Evolutionary conservation across 2,888 invertebrate species (phyloP).

Genomic region (Rhagium mordax): DNA sequence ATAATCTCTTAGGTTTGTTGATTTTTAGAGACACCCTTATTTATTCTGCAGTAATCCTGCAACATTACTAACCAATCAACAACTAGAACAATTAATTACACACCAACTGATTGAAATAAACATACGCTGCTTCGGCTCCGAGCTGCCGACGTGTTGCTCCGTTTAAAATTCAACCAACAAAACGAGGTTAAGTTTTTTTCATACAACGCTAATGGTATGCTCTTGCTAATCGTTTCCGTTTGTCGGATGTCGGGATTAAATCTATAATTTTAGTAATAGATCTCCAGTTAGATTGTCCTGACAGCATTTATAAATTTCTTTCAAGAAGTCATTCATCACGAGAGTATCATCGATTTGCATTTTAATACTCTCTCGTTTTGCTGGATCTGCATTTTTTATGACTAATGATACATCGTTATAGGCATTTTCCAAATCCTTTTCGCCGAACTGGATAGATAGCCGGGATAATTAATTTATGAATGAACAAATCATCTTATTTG

Average conservation of each 20-base stretch:
- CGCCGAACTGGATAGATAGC: background rate
- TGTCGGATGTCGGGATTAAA: slow-evolving; percentile 48
- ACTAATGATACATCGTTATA: slow-evolving; percentile 22
- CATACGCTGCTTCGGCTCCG: background rate
- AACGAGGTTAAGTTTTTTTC: too few species aligned
- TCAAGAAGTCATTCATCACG: slow-evolving; percentile 59
- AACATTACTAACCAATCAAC: background rate
- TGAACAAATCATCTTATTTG: too few species aligned
- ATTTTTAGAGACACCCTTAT: too few species aligned
- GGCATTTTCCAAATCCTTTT: background rate
- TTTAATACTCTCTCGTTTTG: slow-evolving; percentile 46
- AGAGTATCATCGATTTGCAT: slow-evolving; percentile 36
- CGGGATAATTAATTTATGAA: background rate
- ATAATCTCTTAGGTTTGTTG: too few species aligned
- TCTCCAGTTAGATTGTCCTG: slow-evolving; percentile 60
- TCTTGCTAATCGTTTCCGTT: slow-evolving; percentile 36
- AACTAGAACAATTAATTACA: background rate
- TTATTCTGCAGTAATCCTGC: background rate
- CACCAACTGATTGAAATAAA: background rate
- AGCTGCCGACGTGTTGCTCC: background rate
- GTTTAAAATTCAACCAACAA: too few species aligned
- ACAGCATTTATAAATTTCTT: slow-evolving; percentile 63
- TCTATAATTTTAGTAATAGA: slow-evolving; percentile 60
- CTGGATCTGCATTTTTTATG: slow-evolving; percentile 40
- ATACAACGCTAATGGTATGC: slow-evolving; percentile 40